Evolutionary conservation across 23 tunicate genomes (phyloP).

Genomic region (Styela plicata): DNA sequence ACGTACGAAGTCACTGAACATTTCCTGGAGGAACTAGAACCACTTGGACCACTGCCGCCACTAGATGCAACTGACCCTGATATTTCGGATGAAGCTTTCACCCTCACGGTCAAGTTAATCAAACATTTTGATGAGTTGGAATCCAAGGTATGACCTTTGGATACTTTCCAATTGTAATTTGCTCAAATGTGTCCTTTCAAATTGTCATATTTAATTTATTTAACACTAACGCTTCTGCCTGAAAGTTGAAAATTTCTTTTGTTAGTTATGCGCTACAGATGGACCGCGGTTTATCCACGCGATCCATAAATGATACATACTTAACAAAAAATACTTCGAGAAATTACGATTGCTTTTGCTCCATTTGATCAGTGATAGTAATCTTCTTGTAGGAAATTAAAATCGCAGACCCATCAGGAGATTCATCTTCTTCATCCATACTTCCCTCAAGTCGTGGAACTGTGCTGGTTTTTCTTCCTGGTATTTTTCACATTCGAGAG

Average conservation of each 20-base stretch:
- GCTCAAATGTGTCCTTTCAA: too few relatives aligned
- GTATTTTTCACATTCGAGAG: constrained; percentile 61
- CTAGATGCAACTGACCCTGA: constrained; percentile 47
- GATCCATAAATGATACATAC: too few relatives aligned
- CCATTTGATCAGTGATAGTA: too few relatives aligned
- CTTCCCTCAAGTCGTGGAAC: neutral
- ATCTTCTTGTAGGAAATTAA: neutral
- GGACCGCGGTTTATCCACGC: too few relatives aligned
- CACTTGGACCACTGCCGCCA: constrained; percentile 17
- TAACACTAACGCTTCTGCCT: too few relatives aligned
- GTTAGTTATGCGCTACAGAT: too few relatives aligned
- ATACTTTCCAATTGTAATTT: too few relatives aligned
- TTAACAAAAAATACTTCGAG: too few relatives aligned
- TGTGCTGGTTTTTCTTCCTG: constrained; percentile 83
- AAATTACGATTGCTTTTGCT: too few relatives aligned
- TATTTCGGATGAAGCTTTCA: constrained; percentile 48
- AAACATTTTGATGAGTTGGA: constrained; percentile 58
- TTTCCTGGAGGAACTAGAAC: constrained; percentile 66
- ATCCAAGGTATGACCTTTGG: constrained; percentile 10
- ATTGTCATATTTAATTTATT: too few relatives aligned
- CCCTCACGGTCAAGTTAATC: constrained; percentile 53
- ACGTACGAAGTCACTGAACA: constrained; percentile 36
- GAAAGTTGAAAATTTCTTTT: too few relatives aligned
- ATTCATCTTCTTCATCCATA: neutral
- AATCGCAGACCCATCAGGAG: neutral